Evolutionary conservation across 2,888 invertebrate species (phyloP).

Genomic region (Pristionchus exspectatus): DNA sequence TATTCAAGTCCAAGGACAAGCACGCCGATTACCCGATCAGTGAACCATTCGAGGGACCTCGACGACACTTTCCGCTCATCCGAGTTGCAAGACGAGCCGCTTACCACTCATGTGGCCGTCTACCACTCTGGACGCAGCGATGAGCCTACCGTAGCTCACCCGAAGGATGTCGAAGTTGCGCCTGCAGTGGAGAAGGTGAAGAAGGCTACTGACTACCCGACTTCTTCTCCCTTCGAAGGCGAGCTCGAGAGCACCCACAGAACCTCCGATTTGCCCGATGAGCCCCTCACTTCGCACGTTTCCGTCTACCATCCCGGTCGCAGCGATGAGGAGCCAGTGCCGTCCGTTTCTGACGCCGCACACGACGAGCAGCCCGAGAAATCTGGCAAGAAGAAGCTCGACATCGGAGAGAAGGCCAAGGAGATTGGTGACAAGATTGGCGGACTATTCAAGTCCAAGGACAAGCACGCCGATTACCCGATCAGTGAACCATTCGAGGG

Average conservation of each 20-base stretch:
- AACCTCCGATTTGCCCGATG: conserved; percentile 1
- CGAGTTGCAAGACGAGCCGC: neutral
- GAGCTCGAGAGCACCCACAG: neutral
- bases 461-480: conserved; percentile 23
- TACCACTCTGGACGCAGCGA: conserved; percentile 25
- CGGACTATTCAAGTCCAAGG: conserved; percentile 31
- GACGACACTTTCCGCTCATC: neutral
- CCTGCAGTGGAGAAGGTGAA: conserved; percentile 2
- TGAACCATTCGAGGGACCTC: neutral
- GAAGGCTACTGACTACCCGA: neutral
- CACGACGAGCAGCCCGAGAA: conserved; percentile 31
- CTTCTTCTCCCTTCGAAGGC: conserved; percentile 23
- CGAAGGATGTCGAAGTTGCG: conserved; percentile 8
- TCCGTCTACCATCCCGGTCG: conserved; percentile 29
- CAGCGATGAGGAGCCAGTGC: conserved; percentile 10
- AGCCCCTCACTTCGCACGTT: conserved; percentile 1
- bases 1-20: conserved; percentile 34
- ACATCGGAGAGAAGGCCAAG: conserved; percentile 31
- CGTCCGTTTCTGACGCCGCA: neutral
- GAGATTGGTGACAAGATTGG: conserved; percentile 38
- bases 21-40: conserved; percentile 12
- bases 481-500: neutral
- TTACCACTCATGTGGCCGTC: neutral
- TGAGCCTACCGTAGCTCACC: neutral
- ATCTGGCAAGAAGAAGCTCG: conserved; percentile 26